Conservation (phyloP, 2,113 vertebrate genomes). For the Ramphastos sulfuratus region DNA sequence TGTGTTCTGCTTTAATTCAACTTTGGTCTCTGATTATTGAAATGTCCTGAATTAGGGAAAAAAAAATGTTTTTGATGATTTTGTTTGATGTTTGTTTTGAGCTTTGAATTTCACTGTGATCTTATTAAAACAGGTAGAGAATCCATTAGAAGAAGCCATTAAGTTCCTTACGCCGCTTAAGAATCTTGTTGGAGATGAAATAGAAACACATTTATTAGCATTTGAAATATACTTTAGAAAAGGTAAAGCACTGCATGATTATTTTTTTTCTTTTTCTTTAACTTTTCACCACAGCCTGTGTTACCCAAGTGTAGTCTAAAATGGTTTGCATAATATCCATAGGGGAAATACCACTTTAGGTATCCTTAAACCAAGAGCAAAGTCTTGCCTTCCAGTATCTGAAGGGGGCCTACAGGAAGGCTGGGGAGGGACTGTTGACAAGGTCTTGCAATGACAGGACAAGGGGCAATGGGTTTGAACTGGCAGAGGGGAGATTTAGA, state of each 20-base stretch:
- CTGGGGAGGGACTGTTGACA: too few relatives aligned
- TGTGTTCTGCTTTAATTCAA: neutral
- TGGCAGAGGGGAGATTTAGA: too few relatives aligned
- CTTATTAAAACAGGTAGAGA: constrained; percentile 77
- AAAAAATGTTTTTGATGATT: fast-evolving
- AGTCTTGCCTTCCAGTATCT: too few relatives aligned
- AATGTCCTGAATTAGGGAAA: neutral
- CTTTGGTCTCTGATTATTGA: neutral
- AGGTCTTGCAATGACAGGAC: too few relatives aligned
- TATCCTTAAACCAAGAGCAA: too few relatives aligned
- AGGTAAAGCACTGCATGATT: constrained; percentile 71
- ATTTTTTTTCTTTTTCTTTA: neutral
- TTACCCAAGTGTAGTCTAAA: neutral
- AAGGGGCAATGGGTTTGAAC: too few relatives aligned
- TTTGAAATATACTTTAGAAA: constrained; percentile 86
- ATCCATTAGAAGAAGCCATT: constrained; percentile 82
- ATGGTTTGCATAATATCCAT: neutral
- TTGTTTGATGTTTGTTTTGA: neutral
- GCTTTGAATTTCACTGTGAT: neutral
- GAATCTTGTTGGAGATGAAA: constrained; percentile 79
- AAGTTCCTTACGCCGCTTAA: constrained; percentile 83
- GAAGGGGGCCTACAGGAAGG: too few relatives aligned
- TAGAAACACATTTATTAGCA: constrained; percentile 80
- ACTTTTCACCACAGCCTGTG: neutral
- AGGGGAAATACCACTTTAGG: neutral